Conservation (phyloP, 92 coral and sea anemone species). For the Paragorgia papillata region DNA sequence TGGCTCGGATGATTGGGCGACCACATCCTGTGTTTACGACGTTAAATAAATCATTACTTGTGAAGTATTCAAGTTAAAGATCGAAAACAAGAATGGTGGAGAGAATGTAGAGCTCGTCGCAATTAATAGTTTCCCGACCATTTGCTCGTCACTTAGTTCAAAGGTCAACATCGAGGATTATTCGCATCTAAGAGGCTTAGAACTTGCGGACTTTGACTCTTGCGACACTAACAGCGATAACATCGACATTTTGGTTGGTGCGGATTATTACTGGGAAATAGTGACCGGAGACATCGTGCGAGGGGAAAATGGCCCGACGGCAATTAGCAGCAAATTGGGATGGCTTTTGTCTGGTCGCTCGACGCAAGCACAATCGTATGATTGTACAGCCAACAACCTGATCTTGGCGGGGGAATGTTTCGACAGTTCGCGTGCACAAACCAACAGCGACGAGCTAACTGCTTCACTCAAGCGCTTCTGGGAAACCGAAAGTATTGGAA, state of each 20-base stretch:
- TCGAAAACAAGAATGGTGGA: neutral
- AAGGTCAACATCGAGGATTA: neutral
- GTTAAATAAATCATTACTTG: no score
- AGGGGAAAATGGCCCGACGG: constrained; percentile 57
- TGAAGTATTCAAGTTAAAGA: neutral
- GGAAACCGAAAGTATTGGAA: neutral
- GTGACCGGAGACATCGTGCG: constrained; percentile 44
- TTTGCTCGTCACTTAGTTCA: neutral
- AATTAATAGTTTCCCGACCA: neutral
- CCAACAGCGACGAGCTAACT: neutral
- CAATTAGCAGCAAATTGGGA: constrained; percentile 52
- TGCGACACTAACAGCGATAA: neutral
- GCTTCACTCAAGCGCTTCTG: neutral
- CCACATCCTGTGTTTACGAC: no score
- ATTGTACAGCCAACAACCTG: neutral
- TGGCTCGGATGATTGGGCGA: no score
- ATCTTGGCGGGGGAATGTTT: neutral
- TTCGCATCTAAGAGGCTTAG: constrained; percentile 49
- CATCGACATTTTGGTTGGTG: constrained; percentile 51
- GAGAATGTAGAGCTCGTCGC: neutral
- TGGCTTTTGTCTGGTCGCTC: constrained; percentile 36
- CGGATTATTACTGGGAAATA: constrained; percentile 56
- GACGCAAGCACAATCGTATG: neutral
- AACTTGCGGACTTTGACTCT: constrained; percentile 44
- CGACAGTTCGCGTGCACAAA: no score